Conservation (phyloP, 37 sponge, comb jelly and placozoan genomes). For the Tethya wilhelma region DNA sequence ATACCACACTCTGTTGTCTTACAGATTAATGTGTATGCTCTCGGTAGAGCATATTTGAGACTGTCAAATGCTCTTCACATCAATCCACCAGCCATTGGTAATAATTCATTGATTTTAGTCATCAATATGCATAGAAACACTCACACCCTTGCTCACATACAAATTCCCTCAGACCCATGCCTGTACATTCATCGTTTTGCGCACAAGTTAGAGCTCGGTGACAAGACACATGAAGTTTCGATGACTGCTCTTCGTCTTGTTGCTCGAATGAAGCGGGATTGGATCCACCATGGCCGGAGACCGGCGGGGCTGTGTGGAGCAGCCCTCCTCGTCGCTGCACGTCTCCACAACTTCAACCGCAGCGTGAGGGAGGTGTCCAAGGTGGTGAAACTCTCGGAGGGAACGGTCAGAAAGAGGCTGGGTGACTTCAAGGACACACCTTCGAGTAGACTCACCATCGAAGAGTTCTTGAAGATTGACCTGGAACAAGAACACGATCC, state of each 20-base stretch:
- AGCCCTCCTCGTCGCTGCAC: constrained; percentile 92
- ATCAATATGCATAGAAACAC: too few species aligned
- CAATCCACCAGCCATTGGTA: constrained; percentile 93
- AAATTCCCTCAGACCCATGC: constrained; percentile 87
- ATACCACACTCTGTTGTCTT: not conserved
- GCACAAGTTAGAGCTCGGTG: constrained; percentile 92
- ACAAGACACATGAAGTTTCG: constrained; percentile 91
- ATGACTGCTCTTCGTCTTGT: constrained; percentile 95
- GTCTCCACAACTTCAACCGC: constrained; percentile 87
- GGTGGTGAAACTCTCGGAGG: constrained; percentile 85
- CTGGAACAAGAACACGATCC: constrained; percentile 98
- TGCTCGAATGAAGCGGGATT: constrained; percentile 97
- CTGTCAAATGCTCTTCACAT: constrained; percentile 93
- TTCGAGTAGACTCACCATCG: constrained; percentile 95
- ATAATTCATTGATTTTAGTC: too few species aligned
- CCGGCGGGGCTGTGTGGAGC: constrained; percentile 98
- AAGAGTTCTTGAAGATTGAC: constrained; percentile 96
- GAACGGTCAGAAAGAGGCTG: constrained; percentile 90
- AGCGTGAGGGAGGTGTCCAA: constrained; percentile 80
- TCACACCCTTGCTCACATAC: too few species aligned
- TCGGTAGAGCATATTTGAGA: constrained; percentile 90
- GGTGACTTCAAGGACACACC: constrained; percentile 94
- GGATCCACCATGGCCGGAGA: constrained; percentile 96
- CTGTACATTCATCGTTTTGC: constrained; percentile 98
- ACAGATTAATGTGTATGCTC: constrained; percentile 92